These are phyloP conservation scores for Drosophila pseudoobscura DNA, from an alignment of 1,140 invertebrate genomes.

Conservation along the genomic window DNA sequence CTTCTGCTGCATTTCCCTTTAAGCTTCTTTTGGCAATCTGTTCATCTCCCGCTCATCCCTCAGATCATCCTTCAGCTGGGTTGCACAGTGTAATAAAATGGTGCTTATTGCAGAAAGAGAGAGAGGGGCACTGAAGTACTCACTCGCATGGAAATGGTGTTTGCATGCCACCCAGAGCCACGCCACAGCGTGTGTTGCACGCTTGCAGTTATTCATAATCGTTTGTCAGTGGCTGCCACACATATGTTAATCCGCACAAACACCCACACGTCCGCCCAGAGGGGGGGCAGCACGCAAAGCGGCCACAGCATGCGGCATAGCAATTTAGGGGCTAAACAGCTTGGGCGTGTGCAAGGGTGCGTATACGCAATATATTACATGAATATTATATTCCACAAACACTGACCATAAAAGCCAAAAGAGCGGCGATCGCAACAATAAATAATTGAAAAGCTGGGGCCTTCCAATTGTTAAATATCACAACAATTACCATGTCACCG, in stretches of 20 bases:
- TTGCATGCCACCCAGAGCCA: conserved; percentile 19
- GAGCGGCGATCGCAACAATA: conserved; percentile 33
- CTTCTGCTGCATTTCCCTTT: neutral
- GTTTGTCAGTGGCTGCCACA: conserved; percentile 57
- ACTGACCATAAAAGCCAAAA: conserved; percentile 36
- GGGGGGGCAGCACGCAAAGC: conserved; percentile 37
- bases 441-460: conserved; percentile 40
- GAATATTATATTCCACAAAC: conserved; percentile 35
- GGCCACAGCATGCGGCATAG: conserved; percentile 60
- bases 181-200: conserved; percentile 1
- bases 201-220: conserved; percentile 71
- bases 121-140: conserved; percentile 9
- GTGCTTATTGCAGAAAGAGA: conserved; percentile 55
- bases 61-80: conserved; percentile 10
- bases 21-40: conserved; percentile 8
- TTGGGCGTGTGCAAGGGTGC: conserved; percentile 34
- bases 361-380: conserved; percentile 67
- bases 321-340: conserved; percentile 56
- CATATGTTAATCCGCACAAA: conserved; percentile 17
- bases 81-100: conserved; percentile 61
- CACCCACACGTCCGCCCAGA: conserved; percentile 2
- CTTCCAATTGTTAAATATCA: neutral
- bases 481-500: too few relatives aligned
- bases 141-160: conserved; percentile 18
- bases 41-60: neutral